Evolutionary conservation across 2,113 vertebrate species (phyloP).

Genomic region (Synodontis membranacea): DNA sequence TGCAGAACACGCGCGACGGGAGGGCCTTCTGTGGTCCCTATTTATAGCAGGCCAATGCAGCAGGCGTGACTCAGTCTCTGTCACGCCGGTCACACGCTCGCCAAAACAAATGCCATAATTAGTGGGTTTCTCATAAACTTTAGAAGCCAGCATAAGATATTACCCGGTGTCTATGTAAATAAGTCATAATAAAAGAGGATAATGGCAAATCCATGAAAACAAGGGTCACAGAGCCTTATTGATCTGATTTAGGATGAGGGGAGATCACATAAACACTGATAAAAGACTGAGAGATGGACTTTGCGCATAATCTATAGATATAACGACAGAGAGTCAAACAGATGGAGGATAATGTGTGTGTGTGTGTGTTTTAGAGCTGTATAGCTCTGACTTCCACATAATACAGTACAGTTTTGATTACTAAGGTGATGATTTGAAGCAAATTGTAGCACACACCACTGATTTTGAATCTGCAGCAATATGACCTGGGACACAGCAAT

Average conservation of each 20-base stretch:
- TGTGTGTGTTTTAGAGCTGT: not conserved
- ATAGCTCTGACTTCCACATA: not conserved
- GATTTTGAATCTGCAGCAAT: not conserved
- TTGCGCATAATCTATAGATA: not conserved
- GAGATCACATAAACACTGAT: constrained; percentile 2
- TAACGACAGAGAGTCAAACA: constrained; percentile 15
- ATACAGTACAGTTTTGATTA: not conserved
- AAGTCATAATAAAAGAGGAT: constrained; percentile 6
- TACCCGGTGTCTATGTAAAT: not conserved
- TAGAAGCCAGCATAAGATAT: not conserved
- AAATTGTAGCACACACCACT: not conserved
- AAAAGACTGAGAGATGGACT: constrained; percentile 30
- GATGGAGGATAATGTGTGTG: constrained; percentile 25
- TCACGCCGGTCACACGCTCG: constrained; percentile 27
- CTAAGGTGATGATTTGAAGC: not conserved
- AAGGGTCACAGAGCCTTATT: constrained; percentile 19
- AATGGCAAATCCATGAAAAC: not conserved
- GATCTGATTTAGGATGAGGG: constrained; percentile 11
- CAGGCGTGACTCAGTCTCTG: constrained; percentile 42
- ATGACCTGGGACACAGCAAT: too few species aligned
- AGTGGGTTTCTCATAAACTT: not conserved
- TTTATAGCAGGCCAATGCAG: constrained; percentile 55
- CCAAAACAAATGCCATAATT: constrained; percentile 29
- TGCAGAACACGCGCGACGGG: constrained; percentile 55
- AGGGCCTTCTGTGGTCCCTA: constrained; percentile 58